Evolutionary conservation across 2,797 vertebrate genomes (phyloP).

Genomic region (Lagodon rhomboides): DNA sequence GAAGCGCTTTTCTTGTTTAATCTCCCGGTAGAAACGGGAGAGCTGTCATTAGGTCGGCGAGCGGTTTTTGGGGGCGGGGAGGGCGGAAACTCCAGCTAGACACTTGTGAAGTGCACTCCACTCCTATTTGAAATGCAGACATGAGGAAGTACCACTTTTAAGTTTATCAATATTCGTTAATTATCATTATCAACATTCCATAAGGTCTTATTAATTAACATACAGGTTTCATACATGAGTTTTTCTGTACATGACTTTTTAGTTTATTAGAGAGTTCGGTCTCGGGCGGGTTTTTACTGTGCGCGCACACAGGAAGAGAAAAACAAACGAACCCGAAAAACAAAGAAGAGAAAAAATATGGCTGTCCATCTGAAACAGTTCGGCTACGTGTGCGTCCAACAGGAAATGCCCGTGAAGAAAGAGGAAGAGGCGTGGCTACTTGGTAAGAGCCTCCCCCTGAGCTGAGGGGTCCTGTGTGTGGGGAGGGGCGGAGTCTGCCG

Average conservation of each 20-base stretch:
- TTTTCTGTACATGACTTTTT: slow-evolving; percentile 82
- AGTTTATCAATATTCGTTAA: slow-evolving; percentile 83
- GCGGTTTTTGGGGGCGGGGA: slow-evolving; percentile 62
- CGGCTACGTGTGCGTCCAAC: slow-evolving; percentile 81
- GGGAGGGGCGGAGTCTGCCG: slow-evolving; percentile 36
- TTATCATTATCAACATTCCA: slow-evolving; percentile 88
- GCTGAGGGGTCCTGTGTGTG: slow-evolving; percentile 58
- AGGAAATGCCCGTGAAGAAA: slow-evolving; percentile 87
- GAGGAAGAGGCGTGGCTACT: slow-evolving; percentile 85
- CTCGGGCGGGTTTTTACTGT: slow-evolving; percentile 68
- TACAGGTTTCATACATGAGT: slow-evolving; percentile 84
- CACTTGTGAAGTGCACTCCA: slow-evolving; percentile 90
- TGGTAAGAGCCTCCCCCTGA: slow-evolving; percentile 69
- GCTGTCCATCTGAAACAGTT: slow-evolving; percentile 82
- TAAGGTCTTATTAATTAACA: slow-evolving; percentile 87
- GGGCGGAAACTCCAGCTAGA: slow-evolving; percentile 83
- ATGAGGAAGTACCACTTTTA: slow-evolving; percentile 86
- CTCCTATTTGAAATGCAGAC: slow-evolving; percentile 86
- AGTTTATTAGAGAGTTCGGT: slow-evolving; percentile 80
- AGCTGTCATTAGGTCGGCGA: slow-evolving; percentile 83
- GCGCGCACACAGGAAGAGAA: slow-evolving; percentile 62
- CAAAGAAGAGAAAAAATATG: slow-evolving; percentile 65
- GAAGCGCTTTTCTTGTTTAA: slow-evolving; percentile 86
- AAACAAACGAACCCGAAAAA: slow-evolving; percentile 55
- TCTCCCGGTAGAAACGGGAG: slow-evolving; percentile 88